These are phyloP conservation scores for Mechanitis messenoides DNA, from an alignment of 2,888 invertebrate genomes.

Conservation along the genomic window DNA sequence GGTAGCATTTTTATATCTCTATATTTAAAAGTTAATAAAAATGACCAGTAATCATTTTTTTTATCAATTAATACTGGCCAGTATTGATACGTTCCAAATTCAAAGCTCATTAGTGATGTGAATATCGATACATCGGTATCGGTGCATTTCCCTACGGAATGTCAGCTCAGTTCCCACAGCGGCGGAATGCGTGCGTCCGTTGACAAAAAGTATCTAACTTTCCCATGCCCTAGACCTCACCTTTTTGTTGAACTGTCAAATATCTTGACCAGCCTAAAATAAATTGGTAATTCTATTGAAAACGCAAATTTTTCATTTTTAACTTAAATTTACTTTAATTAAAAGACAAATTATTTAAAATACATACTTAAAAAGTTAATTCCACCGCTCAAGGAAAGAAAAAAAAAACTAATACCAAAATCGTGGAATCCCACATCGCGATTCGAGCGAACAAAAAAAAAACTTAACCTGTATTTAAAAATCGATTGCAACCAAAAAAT, in stretches of 20 bases:
- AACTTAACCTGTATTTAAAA: conserved; percentile 73
- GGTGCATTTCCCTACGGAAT: conserved; percentile 68
- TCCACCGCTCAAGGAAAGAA: conserved; percentile 8
- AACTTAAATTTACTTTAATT: neutral
- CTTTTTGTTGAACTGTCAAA: conserved; percentile 1
- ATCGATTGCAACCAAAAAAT: conserved; percentile 76
- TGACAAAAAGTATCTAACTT: conserved; percentile 68
- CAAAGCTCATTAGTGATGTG: conserved; percentile 11
- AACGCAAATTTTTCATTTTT: no score
- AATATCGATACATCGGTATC: conserved; percentile 65
- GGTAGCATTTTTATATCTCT: conserved; percentile 3
- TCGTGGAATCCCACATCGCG: conserved; percentile 39
- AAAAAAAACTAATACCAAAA: conserved; percentile 27
- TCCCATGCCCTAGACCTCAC: conserved; percentile 55
- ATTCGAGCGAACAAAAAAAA: conserved; percentile 43
- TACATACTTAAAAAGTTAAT: neutral
- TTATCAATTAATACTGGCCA: neutral
- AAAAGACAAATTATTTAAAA: neutral
- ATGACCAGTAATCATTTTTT: no score
- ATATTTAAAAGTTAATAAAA: neutral
- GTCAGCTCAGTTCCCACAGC: conserved; percentile 66
- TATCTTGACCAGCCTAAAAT: neutral
- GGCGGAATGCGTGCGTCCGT: conserved; percentile 40
- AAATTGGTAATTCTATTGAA: neutral
- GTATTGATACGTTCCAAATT: conserved; percentile 4